phyloP scores from a whole-genome alignment of 2,797 vertebrate genomes.

The Trematomus bernacchii region DNA sequence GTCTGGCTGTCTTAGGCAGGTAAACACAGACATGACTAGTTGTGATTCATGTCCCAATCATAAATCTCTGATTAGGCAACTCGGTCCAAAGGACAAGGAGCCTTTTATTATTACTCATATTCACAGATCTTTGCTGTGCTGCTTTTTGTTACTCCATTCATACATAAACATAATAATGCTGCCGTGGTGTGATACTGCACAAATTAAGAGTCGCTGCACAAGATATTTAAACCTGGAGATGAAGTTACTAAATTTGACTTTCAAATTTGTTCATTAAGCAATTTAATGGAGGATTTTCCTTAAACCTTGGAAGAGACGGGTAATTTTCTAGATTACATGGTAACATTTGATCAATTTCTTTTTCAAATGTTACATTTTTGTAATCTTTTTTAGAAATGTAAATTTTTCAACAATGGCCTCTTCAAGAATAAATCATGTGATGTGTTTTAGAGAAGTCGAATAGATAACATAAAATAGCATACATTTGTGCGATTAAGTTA shows the following conservation, averaged over 20 bases:
- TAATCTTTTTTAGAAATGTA: too few relatives aligned
- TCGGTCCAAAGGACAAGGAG: not conserved
- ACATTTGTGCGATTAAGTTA: too few relatives aligned
- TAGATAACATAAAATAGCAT: too few relatives aligned
- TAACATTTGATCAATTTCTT: too few relatives aligned
- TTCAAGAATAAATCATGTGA: too few relatives aligned
- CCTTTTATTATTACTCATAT: constrained; percentile 9
- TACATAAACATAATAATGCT: not conserved
- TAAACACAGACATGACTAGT: constrained; percentile 52
- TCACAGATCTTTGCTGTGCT: not conserved
- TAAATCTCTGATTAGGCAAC: constrained; percentile 20
- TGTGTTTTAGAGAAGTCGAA: too few relatives aligned
- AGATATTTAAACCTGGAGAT: not conserved
- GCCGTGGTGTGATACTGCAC: not conserved
- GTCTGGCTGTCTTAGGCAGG: constrained; percentile 55
- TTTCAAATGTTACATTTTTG: too few relatives aligned
- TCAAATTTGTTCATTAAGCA: not conserved
- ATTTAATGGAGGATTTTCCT: too few relatives aligned
- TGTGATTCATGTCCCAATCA: constrained; percentile 51
- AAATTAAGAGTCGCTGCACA: not conserved
- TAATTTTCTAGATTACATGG: too few relatives aligned
- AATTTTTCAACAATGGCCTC: too few relatives aligned
- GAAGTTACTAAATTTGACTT: not conserved
- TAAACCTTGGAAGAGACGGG: too few relatives aligned
- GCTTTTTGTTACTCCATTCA: not conserved